phyloP scores from a whole-genome alignment of 2,888 invertebrate genomes.

The Synergus umbraculus region DNA sequence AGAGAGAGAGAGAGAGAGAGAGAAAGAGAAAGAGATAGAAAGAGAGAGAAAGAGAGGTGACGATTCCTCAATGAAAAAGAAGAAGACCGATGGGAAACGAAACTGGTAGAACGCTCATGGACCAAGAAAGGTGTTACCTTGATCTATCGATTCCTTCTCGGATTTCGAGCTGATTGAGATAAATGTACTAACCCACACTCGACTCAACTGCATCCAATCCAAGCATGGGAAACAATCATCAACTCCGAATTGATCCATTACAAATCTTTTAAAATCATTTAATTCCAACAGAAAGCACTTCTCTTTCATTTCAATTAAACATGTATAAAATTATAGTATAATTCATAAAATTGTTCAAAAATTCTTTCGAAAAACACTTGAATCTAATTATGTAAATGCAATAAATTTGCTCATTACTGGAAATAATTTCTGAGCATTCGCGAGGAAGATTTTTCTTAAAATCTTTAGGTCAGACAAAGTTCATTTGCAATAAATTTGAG shows the following conservation, averaged over 20 bases:
- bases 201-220: slow-evolving; percentile 8
- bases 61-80: slow-evolving; percentile 46
- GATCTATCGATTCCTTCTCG: slow-evolving; percentile 67
- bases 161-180: slow-evolving; percentile 60
- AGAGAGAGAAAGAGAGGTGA: slow-evolving; percentile 27
- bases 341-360: background rate
- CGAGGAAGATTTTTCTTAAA: slow-evolving; percentile 24
- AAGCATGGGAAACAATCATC: slow-evolving; percentile 30
- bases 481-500: slow-evolving; percentile 36
- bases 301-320: background rate
- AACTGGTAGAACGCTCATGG: slow-evolving; percentile 50
- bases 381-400: background rate
- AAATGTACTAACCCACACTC: slow-evolving; percentile 35
- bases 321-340: too few species aligned
- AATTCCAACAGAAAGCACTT: background rate
- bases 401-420: slow-evolving; percentile 25
- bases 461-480: slow-evolving; percentile 21
- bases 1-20: background rate
- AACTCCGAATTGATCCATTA: slow-evolving; percentile 1
- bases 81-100: slow-evolving; percentile 46
- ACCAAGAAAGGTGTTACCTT: slow-evolving; percentile 66
- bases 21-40: too few species aligned
- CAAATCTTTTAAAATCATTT: background rate
- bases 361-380: background rate
- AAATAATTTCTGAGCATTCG: slow-evolving; percentile 21